These are phyloP conservation scores for Gallinago undulata DNA, from an alignment of 2,113 vertebrate species.

Conservation along the genomic window DNA sequence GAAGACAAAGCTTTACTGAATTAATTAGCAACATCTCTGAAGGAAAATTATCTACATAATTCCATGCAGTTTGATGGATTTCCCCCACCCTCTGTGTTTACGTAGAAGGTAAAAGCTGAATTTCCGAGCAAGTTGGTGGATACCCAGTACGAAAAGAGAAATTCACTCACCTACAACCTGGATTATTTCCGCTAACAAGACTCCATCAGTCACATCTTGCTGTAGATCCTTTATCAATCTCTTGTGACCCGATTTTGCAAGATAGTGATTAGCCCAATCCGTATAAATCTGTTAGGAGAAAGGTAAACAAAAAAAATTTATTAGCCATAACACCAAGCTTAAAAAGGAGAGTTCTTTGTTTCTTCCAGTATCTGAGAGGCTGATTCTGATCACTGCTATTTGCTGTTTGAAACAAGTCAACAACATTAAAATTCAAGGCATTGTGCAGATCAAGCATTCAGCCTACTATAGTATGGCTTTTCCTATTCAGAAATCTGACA, in stretches of 20 bases:
- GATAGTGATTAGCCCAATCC: slow-evolving; percentile 98
- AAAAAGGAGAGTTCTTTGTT: not conserved
- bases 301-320: slow-evolving; percentile 5
- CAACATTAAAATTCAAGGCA: slow-evolving; percentile 82
- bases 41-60: not conserved
- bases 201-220: slow-evolving; percentile 95
- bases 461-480: slow-evolving; percentile 62
- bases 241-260: slow-evolving; percentile 95
- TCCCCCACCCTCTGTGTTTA: accelerated
- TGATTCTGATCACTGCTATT: not conserved
- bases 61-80: not conserved
- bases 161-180: slow-evolving; percentile 93
- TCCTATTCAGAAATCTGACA: slow-evolving; percentile 79
- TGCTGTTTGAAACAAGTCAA: slow-evolving; percentile 67
- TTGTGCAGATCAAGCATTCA: slow-evolving; percentile 78
- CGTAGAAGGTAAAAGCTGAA: not conserved
- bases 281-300: slow-evolving; percentile 91
- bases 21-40: not conserved
- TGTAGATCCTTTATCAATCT: slow-evolving; percentile 97
- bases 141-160: not conserved
- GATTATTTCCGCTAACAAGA: slow-evolving; percentile 96
- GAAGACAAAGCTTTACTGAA: not conserved
- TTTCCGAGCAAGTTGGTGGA: not conserved
- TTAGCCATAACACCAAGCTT: not conserved
- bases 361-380: not conserved